phyloP scores from a whole-genome alignment of 2,888 invertebrate species.

The Rhaphigaster nebulosa region DNA sequence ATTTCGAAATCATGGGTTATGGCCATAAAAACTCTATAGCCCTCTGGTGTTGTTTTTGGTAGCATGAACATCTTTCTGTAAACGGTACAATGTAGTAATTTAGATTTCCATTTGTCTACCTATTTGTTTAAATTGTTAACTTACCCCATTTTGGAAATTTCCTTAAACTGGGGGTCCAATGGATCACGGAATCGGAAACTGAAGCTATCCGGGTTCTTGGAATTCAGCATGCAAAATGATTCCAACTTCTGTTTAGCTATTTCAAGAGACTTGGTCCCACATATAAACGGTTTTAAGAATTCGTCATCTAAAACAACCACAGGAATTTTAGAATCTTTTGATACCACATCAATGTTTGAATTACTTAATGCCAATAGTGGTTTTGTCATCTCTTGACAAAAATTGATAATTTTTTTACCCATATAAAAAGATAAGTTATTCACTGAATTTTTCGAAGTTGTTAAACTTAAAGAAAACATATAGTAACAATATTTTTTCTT shows the following conservation, averaged over 20 bases:
- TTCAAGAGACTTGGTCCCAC: background rate
- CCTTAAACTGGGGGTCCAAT: background rate
- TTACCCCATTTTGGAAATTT: background rate
- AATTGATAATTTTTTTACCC: too few relatives aligned
- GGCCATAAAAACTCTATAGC: background rate
- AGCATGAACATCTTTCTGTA: background rate
- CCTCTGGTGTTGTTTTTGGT: background rate
- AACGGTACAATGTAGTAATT: background rate
- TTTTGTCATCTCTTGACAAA: too few relatives aligned
- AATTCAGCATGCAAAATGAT: background rate
- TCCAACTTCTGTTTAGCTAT: constrained; percentile 5
- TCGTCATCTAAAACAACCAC: background rate
- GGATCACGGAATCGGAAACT: background rate
- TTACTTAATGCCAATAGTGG: too few relatives aligned
- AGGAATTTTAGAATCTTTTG: too few relatives aligned
- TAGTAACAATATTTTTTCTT: too few relatives aligned
- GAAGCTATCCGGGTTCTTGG: background rate
- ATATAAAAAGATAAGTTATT: too few relatives aligned
- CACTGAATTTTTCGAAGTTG: too few relatives aligned
- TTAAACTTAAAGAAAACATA: too few relatives aligned
- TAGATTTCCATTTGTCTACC: too few relatives aligned
- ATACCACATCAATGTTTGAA: too few relatives aligned
- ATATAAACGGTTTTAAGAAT: background rate
- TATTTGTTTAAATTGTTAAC: too few relatives aligned
- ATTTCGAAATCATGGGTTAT: background rate